Evolutionary conservation across 2,797 vertebrate genomes (phyloP), one percentile per base, ranked within the genome.

Genomic region (Neosilurus hyrtlii): DNA sequence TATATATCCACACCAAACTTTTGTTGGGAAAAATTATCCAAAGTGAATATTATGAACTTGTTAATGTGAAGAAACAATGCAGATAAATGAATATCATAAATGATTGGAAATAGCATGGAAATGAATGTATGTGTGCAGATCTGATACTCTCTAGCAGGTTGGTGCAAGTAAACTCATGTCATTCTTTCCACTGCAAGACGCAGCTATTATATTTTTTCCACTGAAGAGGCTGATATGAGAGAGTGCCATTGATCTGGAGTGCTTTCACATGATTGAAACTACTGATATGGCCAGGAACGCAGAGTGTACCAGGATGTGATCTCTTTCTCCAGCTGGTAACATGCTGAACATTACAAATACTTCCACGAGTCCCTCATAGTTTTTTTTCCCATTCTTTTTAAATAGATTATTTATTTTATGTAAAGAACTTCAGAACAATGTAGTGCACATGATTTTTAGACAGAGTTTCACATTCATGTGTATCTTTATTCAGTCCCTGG

Each of bases 101-200:
- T 43, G 43, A 43, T 43, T 43, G 43, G 43, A 43, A 4, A 43
- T 43, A 43, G 43, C 43, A 4, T 56, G 78, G 61, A 56, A 67
- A 37, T 79, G 26, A 67, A 66, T 9, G 62, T 35, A 22, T 2
- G 16, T 6, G 9, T 56, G 16, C 26, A 74, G 54, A 77, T 62
- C 35, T 43, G 59, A 63, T 63, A 26, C 43, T 1, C 43, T 43
- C 18, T 26, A 76, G 9, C 52, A 11, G 57, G 24, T 24, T 56
- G 57, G 2, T 59, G 14, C 30, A 3, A 26, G 71, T 73, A 9
- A 73, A 30, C 52, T 6, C 54, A 51, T n/a, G 56, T 75, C 81
- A 86, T 68, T 82, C 81, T 74, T 83, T 87, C 80, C 66, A 78
- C 54, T 49, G 52, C 56, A 37, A 74, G 66, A 80, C 63, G 66